Evolutionary conservation across 2,797 vertebrate genomes (phyloP).

Genomic region (Crax fasciolata): DNA sequence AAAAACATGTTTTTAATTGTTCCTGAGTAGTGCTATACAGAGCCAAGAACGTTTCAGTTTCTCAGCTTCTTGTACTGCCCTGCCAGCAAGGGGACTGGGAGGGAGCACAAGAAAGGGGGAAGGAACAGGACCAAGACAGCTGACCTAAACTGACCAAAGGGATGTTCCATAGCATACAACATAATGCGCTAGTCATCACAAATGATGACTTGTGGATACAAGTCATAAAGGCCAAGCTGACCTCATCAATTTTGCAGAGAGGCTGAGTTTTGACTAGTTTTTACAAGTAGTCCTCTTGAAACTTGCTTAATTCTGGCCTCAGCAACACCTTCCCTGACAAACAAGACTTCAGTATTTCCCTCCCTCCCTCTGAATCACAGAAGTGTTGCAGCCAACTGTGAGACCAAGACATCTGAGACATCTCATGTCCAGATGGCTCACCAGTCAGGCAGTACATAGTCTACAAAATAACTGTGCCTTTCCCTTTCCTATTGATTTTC

Average conservation of each 20-base stretch:
- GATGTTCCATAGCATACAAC: too few species aligned
- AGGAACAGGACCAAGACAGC: too few species aligned
- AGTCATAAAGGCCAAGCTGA: neutral
- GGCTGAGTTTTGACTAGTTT: neutral
- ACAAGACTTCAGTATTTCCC: neutral
- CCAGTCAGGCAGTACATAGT: neutral
- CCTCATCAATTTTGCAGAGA: neutral
- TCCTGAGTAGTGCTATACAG: too few species aligned
- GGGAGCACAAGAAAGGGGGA: too few species aligned
- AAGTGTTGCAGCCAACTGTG: constrained; percentile 6
- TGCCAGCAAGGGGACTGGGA: too few species aligned
- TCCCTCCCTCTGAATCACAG: neutral
- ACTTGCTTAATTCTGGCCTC: neutral
- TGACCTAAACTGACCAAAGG: too few species aligned
- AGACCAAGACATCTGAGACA: constrained; percentile 34
- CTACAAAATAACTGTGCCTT: neutral
- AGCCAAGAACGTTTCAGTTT: too few species aligned
- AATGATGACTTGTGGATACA: neutral
- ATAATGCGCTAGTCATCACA: neutral
- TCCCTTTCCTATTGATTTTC: neutral
- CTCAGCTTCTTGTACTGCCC: too few species aligned
- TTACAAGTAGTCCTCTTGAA: neutral
- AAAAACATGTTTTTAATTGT: too few species aligned
- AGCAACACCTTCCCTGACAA: neutral
- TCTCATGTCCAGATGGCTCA: neutral